Percentiles rank a stretch among this genome's conserved stretches.
These are phyloP conservation scores for Drosophila mimetica DNA, from an alignment of 2,888 invertebrate genomes.

Conservation along the genomic window DNA sequence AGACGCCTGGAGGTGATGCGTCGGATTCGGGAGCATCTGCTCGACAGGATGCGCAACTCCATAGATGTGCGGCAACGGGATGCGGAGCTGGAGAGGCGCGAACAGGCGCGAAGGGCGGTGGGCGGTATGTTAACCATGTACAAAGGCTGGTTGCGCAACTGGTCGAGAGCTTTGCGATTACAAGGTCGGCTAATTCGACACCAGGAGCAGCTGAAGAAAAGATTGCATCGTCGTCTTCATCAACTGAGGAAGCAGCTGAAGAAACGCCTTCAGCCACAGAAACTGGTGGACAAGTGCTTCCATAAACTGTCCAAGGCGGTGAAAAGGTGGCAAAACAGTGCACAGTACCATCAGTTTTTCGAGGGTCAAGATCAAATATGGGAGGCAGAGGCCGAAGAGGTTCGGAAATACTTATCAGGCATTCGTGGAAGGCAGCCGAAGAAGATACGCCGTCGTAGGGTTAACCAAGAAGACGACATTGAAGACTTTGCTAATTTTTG, in stretches of 20 bases:
- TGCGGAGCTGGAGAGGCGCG: background rate
- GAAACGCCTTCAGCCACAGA: background rate
- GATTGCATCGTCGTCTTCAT: slow-evolving; percentile 3
- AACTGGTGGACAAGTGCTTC: slow-evolving; percentile 23
- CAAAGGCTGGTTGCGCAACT: slow-evolving; percentile 29
- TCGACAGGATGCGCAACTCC: slow-evolving; percentile 7
- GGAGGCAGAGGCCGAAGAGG: slow-evolving; percentile 20
- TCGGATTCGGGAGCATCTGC: slow-evolving; percentile 30
- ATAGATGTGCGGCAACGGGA: slow-evolving; percentile 9
- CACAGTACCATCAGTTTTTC: background rate
- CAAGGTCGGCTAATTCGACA: slow-evolving; percentile 18
- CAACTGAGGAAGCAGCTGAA: slow-evolving; percentile 31
- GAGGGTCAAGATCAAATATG: slow-evolving; percentile 11
- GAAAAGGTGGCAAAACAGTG: background rate
- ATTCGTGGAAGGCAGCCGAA: background rate
- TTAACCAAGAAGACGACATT: background rate
- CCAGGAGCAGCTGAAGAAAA: slow-evolving; percentile 10
- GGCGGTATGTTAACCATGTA: slow-evolving; percentile 17
- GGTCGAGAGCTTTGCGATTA: slow-evolving; percentile 16
- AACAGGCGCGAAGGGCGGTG: background rate
- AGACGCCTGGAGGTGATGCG: slow-evolving; percentile 21
- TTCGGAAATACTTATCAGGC: slow-evolving; percentile 5
- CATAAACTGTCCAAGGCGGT: background rate
- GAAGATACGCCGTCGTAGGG: background rate
- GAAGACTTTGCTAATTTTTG: slow-evolving; percentile 25